Base-by-base conservation (phyloP, 2,888 invertebrate species). In the Masnerella sp. region DNA sequence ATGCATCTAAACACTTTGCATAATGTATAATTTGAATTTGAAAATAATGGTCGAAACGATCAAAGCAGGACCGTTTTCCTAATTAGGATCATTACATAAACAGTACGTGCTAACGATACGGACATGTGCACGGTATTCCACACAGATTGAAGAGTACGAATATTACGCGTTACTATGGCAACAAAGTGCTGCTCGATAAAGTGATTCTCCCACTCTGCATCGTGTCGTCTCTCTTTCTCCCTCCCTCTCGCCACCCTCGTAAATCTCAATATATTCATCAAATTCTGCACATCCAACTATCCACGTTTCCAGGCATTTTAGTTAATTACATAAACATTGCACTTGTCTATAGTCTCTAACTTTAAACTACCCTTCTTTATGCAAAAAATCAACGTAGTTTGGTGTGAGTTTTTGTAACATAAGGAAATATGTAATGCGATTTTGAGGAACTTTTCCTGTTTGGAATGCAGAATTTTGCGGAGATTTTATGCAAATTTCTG, bases 131-230 rank as follows among this genome's bases (percentile, higher is more conserved):
- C 40, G 54, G 36, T 47, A 65, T 56, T 42, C 22, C 9, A 47
- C 62, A 47, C 59, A 64, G 74, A 68, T 73, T 73, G 62, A 62
- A 62, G 64, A 68, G 40, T 30, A 58, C 61, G 86, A 84, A 83
- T 84, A 85, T 86, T 85, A 84, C 83, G 82, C 80, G 87, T 87
- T 82, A 80, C 85, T 81, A 86, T 87, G 84, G 79, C 79, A 79
- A 87, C 83, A 86, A 86, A 87, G 87, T 87, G 86, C 85, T 84
- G 78, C 76, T 78, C 86, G 85, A 87, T 87, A 82, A 85, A 86
- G 85, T 86, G 81, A 82, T 79, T 77, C 77, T 75, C 78, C 76
- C 79, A 76, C 80, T 74, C 78, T 1, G 28, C 28, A n/a, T n/a
- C n/a, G n/a, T n/a, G n/a, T n/a, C n/a, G n/a, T 47, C 67, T 58